Evolutionary conservation across 1,140 invertebrate genomes (phyloP).

Genomic region (Hypothenemus hampei): DNA sequence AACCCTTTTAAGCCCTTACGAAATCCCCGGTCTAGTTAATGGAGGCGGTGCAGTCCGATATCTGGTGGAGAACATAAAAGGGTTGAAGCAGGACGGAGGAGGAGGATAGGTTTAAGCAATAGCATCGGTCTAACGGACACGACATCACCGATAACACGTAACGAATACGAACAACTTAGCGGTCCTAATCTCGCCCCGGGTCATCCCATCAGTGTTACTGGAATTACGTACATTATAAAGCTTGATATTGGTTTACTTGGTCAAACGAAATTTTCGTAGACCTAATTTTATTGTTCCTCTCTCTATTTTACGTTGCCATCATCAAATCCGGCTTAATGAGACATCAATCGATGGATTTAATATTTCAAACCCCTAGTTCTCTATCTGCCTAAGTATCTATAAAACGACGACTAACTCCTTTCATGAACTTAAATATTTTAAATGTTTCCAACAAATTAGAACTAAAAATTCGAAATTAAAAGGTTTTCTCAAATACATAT

Average conservation of each 20-base stretch:
- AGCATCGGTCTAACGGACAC: slow-evolving; percentile 9
- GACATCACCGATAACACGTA: slow-evolving; percentile 31
- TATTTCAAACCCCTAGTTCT: too few species aligned
- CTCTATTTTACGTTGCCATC: slow-evolving; percentile 2
- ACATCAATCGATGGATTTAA: too few species aligned
- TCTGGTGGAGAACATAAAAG: slow-evolving; percentile 12
- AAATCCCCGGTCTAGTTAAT: slow-evolving; percentile 11
- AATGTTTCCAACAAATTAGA: too few species aligned
- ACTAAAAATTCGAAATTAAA: too few species aligned
- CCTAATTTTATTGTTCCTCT: slow-evolving; percentile 11
- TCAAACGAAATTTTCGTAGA: slow-evolving; percentile 1
- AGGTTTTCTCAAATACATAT: too few species aligned
- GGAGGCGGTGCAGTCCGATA: slow-evolving; percentile 14
- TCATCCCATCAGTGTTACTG: slow-evolving; percentile 9
- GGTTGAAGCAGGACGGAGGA: slow-evolving; percentile 7
- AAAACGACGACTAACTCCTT: too few species aligned
- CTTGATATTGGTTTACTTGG: neutral
- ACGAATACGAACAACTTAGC: slow-evolving; percentile 32
- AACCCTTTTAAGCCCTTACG: slow-evolving; percentile 13
- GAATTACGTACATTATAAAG: slow-evolving; percentile 5
- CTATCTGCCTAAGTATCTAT: too few species aligned
- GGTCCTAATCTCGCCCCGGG: slow-evolving; percentile 5
- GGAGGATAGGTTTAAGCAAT: slow-evolving; percentile 4
- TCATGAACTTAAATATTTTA: too few species aligned
- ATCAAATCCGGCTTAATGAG: slow-evolving; percentile 4